Conservation (phyloP, 35 echinoderm and acorn worm species). For the Nesometra sesokonis region DNA sequence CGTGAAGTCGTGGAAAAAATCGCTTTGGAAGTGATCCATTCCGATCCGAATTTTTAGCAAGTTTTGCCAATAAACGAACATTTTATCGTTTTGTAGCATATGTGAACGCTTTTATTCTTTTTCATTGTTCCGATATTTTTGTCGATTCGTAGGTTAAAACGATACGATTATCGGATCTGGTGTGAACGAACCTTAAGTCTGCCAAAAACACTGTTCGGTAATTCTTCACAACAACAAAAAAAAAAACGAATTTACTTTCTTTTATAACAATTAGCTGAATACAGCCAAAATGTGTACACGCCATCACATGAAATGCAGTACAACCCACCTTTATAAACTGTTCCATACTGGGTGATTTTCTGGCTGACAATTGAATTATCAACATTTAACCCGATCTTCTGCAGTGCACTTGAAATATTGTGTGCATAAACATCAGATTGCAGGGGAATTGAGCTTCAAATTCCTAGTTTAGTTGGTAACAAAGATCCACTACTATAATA, state of each 20-base stretch:
- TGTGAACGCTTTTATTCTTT: too few species aligned
- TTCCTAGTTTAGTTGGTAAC: background rate
- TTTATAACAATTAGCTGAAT: background rate
- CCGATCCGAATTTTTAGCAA: too few species aligned
- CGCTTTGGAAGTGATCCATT: too few species aligned
- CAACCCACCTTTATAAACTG: background rate
- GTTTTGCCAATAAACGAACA: too few species aligned
- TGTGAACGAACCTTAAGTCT: background rate
- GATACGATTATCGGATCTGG: too few species aligned
- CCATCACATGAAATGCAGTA: background rate
- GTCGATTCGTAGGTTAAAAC: too few species aligned
- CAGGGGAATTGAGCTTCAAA: background rate
- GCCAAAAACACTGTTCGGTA: background rate
- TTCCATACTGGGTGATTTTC: background rate
- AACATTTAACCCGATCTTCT: background rate
- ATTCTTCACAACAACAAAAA: background rate
- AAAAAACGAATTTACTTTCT: background rate
- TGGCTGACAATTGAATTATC: background rate
- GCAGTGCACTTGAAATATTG: background rate
- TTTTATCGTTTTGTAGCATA: too few species aligned
- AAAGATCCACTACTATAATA: conserved; percentile 25
- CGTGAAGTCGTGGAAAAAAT: too few species aligned
- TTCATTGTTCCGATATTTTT: too few species aligned
- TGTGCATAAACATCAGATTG: background rate
- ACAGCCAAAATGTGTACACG: background rate